phyloP scores from a whole-genome alignment of 2,113 vertebrate genomes.

The Lepidothrix coronata region DNA sequence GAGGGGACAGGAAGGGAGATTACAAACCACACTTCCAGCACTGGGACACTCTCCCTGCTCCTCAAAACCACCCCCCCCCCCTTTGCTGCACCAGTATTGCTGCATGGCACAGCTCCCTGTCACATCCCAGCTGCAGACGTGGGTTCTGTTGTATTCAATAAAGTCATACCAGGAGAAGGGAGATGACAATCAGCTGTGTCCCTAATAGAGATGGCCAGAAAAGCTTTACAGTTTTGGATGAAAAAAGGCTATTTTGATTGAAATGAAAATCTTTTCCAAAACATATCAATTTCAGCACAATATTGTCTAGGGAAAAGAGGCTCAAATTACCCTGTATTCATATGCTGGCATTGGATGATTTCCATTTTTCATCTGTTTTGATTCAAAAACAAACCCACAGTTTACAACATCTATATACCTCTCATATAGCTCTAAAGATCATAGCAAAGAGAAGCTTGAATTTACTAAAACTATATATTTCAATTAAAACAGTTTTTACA shows the following conservation, averaged over 20 bases:
- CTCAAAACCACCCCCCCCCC: not conserved
- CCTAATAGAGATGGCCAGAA: not conserved
- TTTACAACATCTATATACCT: not conserved
- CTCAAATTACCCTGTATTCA: slow-evolving; percentile 31
- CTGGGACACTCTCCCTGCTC: not conserved
- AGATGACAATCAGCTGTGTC: not conserved
- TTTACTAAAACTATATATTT: not conserved
- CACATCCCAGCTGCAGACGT: not conserved
- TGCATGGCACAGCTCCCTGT: not conserved
- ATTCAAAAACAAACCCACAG: not conserved
- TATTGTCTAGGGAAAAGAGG: not conserved
- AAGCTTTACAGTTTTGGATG: not conserved
- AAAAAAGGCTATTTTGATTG: slow-evolving; percentile 26
- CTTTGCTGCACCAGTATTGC: not conserved
- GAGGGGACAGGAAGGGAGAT: not conserved
- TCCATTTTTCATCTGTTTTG: slow-evolving; percentile 18
- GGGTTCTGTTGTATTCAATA: not conserved
- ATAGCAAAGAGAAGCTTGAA: not conserved
- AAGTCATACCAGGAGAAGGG: not conserved
- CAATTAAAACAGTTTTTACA: not conserved
- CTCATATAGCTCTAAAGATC: not conserved
- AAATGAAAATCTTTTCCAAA: slow-evolving; percentile 16
- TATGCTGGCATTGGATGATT: not conserved
- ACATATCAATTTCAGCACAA: slow-evolving; percentile 1
- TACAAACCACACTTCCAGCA: not conserved